Base-by-base conservation (phyloP, 2,888 invertebrate species). In the Tridacna gigas region DNA sequence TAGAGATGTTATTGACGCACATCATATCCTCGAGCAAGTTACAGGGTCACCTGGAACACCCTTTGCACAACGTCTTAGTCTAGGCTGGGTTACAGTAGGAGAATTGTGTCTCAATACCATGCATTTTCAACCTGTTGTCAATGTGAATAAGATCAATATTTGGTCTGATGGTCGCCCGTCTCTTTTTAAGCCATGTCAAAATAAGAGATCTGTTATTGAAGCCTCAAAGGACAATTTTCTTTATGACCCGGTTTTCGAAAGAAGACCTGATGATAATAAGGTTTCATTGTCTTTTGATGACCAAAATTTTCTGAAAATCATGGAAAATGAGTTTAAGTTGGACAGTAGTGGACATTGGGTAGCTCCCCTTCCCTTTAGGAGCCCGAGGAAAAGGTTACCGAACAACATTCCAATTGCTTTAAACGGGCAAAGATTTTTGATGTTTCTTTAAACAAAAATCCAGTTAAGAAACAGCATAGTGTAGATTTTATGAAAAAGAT, bases 401-500 rank as follows among this genome's bases (percentile, higher is more conserved):
- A 56, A 56, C 9, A 56, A 56, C 56, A 56, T 3, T 3, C 2
- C 56, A 20, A 2, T 3, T 2, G 56, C 9, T 56, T 56, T 56
- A 56, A 56, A 56, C 2, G 56, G 56, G 9, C 18, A 5, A 56
- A 56, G 1, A 56, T 9, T 4, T 9, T 56, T 56, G 4, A 5
- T 56, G 9, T 3, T 5, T 5, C 4, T 56, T 9, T 56, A 3
- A 3, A 56, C 37, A 78, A 26, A 45, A 65, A 74, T 51, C 73
- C 65, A 1, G 48, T 60, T 12, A 80, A 80, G 25, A n/a, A 26
- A 11, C 3, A 67, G 0, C 66, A 74, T 60, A 56, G 74, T 28
- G 25, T 74, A 12, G 51, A 74, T 0, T 80, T 74, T 20, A 80
- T 80, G 80, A 15, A 48, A 7, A 66, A 66, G 2, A 60, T 80